Base-by-base conservation (phyloP, 2,113 vertebrate species). In the Epinephelus cyanopodus region DNA sequence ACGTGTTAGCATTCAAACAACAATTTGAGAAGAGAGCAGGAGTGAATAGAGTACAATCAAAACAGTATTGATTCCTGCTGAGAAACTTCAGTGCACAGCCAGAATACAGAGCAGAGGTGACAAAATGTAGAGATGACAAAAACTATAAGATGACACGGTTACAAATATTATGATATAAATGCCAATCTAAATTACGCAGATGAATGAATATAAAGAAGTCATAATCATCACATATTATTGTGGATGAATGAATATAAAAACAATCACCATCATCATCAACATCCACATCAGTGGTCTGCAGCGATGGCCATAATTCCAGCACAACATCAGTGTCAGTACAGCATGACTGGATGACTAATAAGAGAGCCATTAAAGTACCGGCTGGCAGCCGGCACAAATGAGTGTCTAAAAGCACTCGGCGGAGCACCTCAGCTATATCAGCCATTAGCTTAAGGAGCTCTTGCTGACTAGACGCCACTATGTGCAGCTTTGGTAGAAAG, bases 301-400 rank as follows among this genome's bases (percentile, higher is more conserved):
- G 73, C 11, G 2, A 33, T 63, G 52, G 63, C 58, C 70, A 62
- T 66, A 81, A 84, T 72, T 83, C 27, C 54, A 77, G 79, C 67
- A 56, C 62, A 74, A 67, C 77, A 85, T 85, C 79, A 74, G 87
- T 74, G 80, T 66, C 73, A 77, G 72, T 70, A 68, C 29, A 76
- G 83, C 66, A 67, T 79, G 81, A 86, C 84, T 79, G 62, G 78
- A 86, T 89, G 83, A 89, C 84, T 86, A 91, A 91, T 84, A 79
- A 77, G 66, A 76, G 77, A 78, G 83, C 56, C 74, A 82, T 86
- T 84, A 83, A 74, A 83, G 82, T 52, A 74, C 67, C 25, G 48
- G 64, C 68, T 62, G 81, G 79, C 87, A 87, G 81, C 76, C 64
- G 29, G 75, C 83, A 89, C 72, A 86, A 89, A 90, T 83, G 79